Percentiles rank a stretch among this genome's conserved stretches.
These are phyloP conservation scores for Heliocidaris erythrogramma DNA, from an alignment of 35 echinoderm and acorn worm species.

Conservation along the genomic window DNA sequence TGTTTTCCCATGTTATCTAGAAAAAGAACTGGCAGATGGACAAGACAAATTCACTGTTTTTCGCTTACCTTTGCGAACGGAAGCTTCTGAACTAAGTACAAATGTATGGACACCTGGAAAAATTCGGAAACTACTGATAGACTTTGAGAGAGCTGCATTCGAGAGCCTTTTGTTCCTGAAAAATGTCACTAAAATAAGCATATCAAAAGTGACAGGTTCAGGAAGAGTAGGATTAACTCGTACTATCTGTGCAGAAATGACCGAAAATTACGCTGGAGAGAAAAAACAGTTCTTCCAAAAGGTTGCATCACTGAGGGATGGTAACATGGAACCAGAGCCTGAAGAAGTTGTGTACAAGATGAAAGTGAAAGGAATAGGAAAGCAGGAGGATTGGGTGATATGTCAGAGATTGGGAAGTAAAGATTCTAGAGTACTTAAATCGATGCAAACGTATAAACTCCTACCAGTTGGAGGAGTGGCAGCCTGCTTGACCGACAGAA, in stretches of 20 bases:
- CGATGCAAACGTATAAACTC: neutral
- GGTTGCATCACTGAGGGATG: neutral
- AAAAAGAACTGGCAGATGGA: slow-evolving; percentile 25
- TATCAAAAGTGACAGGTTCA: slow-evolving; percentile 26
- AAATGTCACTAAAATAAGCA: slow-evolving; percentile 30
- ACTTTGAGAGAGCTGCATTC: slow-evolving; percentile 18
- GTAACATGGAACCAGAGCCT: neutral
- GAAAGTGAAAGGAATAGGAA: neutral
- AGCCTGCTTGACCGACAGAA: neutral
- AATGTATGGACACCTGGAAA: neutral
- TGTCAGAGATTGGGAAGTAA: slow-evolving; percentile 35
- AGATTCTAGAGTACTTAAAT: neutral
- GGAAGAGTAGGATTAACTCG: neutral
- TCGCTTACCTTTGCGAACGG: slow-evolving; percentile 71
- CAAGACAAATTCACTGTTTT: slow-evolving; percentile 61
- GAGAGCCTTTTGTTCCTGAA: slow-evolving; percentile 56
- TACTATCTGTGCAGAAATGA: slow-evolving; percentile 14
- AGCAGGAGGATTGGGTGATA: slow-evolving; percentile 46
- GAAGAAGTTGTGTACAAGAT: slow-evolving; percentile 11
- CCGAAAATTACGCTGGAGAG: neutral
- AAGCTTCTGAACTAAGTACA: slow-evolving; percentile 35
- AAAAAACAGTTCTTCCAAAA: neutral
- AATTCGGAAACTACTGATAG: neutral
- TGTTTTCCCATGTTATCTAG: slow-evolving; percentile 59
- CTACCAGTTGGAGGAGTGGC: slow-evolving; percentile 62